Base-by-base conservation (phyloP, 2,113 vertebrate species). In the Sinocyclocheilus maitianheensis region DNA sequence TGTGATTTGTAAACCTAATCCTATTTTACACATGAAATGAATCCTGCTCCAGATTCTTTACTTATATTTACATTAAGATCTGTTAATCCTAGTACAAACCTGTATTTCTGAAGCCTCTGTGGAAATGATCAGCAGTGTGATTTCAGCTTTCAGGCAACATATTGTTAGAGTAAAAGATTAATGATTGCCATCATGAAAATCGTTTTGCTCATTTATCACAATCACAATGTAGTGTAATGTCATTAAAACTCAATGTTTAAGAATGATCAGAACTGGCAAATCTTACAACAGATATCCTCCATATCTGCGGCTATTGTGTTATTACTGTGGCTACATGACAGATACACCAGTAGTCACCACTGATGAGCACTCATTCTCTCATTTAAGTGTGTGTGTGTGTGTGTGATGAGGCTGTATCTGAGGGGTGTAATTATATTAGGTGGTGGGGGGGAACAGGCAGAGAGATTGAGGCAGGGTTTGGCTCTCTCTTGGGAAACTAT, bases 341-440 rank as follows among this genome's bases (percentile, higher is more conserved):
- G 65, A 84, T 62, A 65, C 30, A 83, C 53, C 48, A 74, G 76
- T 87, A 74, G 76, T 87, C 69, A 46, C 65, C 53, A 71, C 12
- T 80, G 80, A 84, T 80, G 67, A 86, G 53, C 67, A 76, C 51
- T 55, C 76, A 60, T 22, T 20, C 40, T 34, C 65, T 62, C 46
- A 84, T 60, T 77, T 46, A 48, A 48, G 72, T 83, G 34, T 84
- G 62, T 24, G 24, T 83, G 62, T 30, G 84, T 13, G 51, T 86
- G 46, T 86, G 63, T 79, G 81, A 60, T 89, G 76, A 65, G 77
- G 76, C 69, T 77, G 84, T 88, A 30, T 87, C 77, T 85, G 12
- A 60, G 82, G 67, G 65, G 82, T 10, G 9, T 77, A 86, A 86
- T 84, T 85, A 75, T 74, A 71, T 86, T 84, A 79, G 81, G 43